Evolutionary conservation across 2,797 vertebrate species (phyloP).

Genomic region (Pseudomugil tenellus): DNA sequence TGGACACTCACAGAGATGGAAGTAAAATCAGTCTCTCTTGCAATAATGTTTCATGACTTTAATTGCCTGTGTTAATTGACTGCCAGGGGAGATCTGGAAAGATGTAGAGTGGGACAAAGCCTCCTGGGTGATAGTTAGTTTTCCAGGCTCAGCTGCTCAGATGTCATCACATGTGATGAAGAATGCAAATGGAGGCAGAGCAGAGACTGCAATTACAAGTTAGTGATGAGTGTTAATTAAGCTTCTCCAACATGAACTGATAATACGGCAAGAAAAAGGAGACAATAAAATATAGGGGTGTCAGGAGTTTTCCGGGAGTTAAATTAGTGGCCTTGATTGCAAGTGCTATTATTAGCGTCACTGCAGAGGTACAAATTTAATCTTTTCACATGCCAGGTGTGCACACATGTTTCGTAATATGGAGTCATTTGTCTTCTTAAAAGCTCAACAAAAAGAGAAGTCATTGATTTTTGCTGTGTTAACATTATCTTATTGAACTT

Average conservation of each 20-base stretch:
- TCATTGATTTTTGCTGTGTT: constrained; percentile 1
- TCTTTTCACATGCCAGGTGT: background rate
- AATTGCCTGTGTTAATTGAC: constrained; percentile 46
- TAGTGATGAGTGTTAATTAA: constrained; percentile 23
- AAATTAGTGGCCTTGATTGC: constrained; percentile 2
- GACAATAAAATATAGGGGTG: background rate
- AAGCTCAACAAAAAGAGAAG: constrained; percentile 16
- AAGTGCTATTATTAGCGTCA: constrained; percentile 1
- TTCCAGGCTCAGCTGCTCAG: constrained; percentile 31
- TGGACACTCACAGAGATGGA: background rate
- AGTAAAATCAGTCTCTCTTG: constrained; percentile 16
- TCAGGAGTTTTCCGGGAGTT: background rate
- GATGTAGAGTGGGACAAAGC: constrained; percentile 25
- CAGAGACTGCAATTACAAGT: constrained; percentile 33
- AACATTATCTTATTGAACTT: constrained; percentile 11
- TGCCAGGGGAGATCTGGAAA: constrained; percentile 48
- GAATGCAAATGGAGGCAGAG: constrained; percentile 23
- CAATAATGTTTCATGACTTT: constrained; percentile 13
- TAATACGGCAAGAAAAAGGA: constrained; percentile 14
- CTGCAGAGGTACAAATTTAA: background rate
- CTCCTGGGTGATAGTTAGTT: constrained; percentile 52
- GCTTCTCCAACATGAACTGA: background rate
- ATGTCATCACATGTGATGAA: constrained; percentile 28
- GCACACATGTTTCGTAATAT: constrained; percentile 13
- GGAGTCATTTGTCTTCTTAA: constrained; percentile 22